These are phyloP conservation scores for Halocynthia roretzi DNA, from an alignment of 23 tunicate genomes.

Conservation along the genomic window DNA sequence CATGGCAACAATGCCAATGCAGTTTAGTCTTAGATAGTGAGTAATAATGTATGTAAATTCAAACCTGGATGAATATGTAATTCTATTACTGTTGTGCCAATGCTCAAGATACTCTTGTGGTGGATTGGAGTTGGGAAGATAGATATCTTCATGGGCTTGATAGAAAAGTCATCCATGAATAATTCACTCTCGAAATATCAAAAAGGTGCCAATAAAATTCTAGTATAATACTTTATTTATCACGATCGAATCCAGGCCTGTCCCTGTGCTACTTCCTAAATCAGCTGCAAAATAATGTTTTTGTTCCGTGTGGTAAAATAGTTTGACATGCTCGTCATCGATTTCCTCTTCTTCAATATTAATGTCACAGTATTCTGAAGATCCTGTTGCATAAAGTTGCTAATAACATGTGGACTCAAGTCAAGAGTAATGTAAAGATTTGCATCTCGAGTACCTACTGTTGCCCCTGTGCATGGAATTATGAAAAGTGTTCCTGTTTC, in stretches of 20 bases:
- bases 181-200: too few species aligned
- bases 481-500: conserved; percentile 8
- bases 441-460: not conserved
- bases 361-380: conserved; percentile 9
- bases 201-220: too few species aligned
- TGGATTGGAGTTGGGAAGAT: conserved; percentile 3
- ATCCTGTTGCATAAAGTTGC: conserved; percentile 5
- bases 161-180: too few species aligned
- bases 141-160: conserved; percentile 8
- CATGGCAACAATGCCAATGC: not conserved
- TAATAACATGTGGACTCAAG: not conserved
- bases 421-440: not conserved
- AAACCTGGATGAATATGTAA: conserved; percentile 16
- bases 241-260: not conserved
- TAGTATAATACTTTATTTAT: conserved; percentile 1
- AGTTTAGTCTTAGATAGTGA: not conserved
- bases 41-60: too few species aligned
- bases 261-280: conserved; percentile 19
- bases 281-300: conserved; percentile 18
- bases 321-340: not conserved
- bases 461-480: conserved; percentile 13
- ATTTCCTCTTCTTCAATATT: conserved; percentile 14
- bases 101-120: conserved; percentile 18
- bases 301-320: conserved; percentile 3
- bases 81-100: conserved; percentile 2